Evolutionary conservation across 1,140 invertebrate species (phyloP).

Genomic region (Pollicipes pollicipes): DNA sequence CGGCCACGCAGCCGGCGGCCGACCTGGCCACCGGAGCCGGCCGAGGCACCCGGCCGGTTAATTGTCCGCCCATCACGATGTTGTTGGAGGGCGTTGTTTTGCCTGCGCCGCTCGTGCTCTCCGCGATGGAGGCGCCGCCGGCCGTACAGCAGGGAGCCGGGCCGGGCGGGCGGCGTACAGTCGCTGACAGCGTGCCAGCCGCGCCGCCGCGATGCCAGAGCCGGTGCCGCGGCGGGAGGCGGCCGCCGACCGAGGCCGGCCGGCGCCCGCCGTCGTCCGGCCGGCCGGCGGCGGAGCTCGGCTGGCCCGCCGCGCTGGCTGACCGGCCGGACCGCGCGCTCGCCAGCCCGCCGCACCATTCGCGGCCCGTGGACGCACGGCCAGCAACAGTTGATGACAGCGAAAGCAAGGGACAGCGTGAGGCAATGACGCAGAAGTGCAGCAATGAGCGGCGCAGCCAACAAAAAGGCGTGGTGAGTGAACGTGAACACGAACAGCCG

Average conservation of each 20-base stretch:
- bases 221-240: background rate
- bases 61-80: background rate
- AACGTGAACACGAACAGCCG: background rate
- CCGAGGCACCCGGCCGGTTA: background rate
- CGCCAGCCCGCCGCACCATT: background rate
- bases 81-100: background rate
- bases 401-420: background rate
- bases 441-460: too few relatives aligned
- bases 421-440: too few relatives aligned
- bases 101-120: background rate
- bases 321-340: too few relatives aligned
- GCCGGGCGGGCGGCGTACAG: background rate
- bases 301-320: too few relatives aligned
- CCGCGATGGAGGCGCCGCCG: background rate
- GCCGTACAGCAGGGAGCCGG: background rate
- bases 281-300: background rate
- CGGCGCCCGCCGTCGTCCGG: too few relatives aligned
- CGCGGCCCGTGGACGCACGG: too few relatives aligned
- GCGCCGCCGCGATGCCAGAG: background rate
- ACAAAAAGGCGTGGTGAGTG: background rate
- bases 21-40: too few relatives aligned
- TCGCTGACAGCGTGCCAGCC: background rate
- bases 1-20: too few relatives aligned
- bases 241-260: background rate
- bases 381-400: too few relatives aligned